Conservation (phyloP, 2,797 vertebrate species). For the Trachurus trachurus region DNA sequence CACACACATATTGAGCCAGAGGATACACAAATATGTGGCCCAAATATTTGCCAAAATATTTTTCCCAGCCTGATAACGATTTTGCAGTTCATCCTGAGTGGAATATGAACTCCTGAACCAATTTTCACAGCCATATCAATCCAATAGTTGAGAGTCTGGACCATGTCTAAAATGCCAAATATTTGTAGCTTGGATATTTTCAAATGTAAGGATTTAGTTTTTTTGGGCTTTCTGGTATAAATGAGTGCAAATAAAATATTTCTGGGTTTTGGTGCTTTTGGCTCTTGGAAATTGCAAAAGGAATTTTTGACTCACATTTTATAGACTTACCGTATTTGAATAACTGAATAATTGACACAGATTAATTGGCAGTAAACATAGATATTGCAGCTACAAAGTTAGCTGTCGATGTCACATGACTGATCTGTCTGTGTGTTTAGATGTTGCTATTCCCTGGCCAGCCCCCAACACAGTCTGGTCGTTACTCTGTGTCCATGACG, state of each 20-base stretch:
- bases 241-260: neutral
- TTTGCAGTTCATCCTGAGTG: neutral
- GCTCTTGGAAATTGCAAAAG: neutral
- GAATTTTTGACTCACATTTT: neutral
- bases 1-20: too few relatives aligned
- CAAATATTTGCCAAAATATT: too few relatives aligned
- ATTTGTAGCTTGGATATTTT: too few relatives aligned
- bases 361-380: neutral
- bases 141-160: too few relatives aligned
- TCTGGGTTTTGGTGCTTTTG: neutral
- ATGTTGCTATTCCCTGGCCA: conserved; percentile 94
- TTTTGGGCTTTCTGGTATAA: neutral
- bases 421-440: conserved; percentile 75
- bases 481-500: conserved; percentile 90
- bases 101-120: neutral
- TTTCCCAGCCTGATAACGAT: neutral
- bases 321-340: neutral
- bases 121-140: too few relatives aligned
- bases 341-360: neutral
- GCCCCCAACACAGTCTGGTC: conserved; percentile 86
- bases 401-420: neutral
- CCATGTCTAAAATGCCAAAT: too few relatives aligned
- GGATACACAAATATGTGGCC: too few relatives aligned
- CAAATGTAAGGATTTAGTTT: neutral
- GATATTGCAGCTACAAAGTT: neutral